Evolutionary conservation across 2,888 invertebrate genomes (phyloP).

Genomic region (Didymodactylos carnosus): DNA sequence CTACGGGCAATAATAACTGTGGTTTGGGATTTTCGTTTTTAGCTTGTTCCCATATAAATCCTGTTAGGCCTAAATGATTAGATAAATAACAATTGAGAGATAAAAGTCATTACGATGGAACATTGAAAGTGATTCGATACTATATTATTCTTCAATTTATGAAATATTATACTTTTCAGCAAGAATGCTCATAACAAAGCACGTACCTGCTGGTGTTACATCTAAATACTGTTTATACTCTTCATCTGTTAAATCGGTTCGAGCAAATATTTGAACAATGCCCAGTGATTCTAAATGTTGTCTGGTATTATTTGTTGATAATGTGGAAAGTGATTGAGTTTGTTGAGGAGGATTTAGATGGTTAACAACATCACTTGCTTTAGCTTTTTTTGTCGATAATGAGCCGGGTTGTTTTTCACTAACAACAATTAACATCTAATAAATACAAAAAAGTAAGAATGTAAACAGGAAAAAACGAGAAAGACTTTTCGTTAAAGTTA

Average conservation of each 20-base stretch:
- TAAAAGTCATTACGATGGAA: no score
- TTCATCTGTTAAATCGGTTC: conserved; percentile 47
- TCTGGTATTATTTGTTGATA: conserved; percentile 52
- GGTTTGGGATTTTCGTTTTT: conserved; percentile 84
- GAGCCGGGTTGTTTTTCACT: background rate
- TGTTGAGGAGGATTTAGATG: conserved; percentile 32
- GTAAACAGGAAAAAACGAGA: no score
- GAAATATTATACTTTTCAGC: background rate
- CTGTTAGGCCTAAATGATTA: conserved; percentile 59
- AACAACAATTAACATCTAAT: background rate
- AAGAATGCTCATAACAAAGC: background rate
- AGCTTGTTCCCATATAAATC: conserved; percentile 79
- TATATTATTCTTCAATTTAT: no score
- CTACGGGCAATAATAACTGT: conserved; percentile 67
- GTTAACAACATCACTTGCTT: conserved; percentile 27
- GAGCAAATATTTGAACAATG: conserved; percentile 39
- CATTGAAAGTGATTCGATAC: no score
- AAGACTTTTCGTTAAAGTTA: background rate
- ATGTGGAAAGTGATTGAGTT: conserved; percentile 36
- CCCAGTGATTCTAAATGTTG: conserved; percentile 45
- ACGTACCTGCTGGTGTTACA: conserved; percentile 50
- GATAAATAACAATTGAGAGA: no score
- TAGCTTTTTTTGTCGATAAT: conserved; percentile 42
- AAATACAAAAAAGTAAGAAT: background rate
- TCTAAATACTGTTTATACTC: conserved; percentile 59